phyloP scores from a whole-genome alignment of 2,113 vertebrate species.

The Actenoides hombroni region DNA sequence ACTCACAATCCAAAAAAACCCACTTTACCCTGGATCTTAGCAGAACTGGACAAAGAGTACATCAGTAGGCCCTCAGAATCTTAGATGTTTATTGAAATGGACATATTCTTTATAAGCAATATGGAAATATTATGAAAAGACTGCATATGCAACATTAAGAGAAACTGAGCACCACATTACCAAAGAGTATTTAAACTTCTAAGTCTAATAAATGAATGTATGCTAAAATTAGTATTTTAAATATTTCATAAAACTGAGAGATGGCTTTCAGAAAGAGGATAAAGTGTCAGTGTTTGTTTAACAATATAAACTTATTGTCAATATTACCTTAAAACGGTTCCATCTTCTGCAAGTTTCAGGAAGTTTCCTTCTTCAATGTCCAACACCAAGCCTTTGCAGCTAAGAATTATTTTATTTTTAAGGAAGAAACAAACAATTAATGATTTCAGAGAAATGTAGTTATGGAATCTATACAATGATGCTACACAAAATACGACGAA shows the following conservation, averaged over 20 bases:
- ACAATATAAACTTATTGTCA: neutral
- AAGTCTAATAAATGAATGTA: neutral
- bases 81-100: neutral
- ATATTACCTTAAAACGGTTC: conserved; percentile 88
- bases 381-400: conserved; percentile 91
- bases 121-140: neutral
- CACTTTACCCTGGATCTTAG: neutral
- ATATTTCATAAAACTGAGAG: neutral
- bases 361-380: conserved; percentile 94
- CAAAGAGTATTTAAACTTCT: neutral
- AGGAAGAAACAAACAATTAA: neutral
- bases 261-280: neutral
- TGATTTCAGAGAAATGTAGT: neutral
- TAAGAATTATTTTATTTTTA: conserved; percentile 55
- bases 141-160: neutral
- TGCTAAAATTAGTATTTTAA: neutral
- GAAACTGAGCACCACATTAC: neutral
- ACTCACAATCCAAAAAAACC: neutral
- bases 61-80: neutral
- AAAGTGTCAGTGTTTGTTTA: neutral
- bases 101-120: neutral
- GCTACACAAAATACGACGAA: neutral
- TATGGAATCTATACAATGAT: neutral
- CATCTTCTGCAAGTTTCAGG: conserved; percentile 90
- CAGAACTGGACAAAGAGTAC: neutral